Percentiles rank a stretch among this genome's conserved stretches.
phyloP scores from a whole-genome alignment of 2,113 vertebrate genomes.

The Oreochromis tanganicae region DNA sequence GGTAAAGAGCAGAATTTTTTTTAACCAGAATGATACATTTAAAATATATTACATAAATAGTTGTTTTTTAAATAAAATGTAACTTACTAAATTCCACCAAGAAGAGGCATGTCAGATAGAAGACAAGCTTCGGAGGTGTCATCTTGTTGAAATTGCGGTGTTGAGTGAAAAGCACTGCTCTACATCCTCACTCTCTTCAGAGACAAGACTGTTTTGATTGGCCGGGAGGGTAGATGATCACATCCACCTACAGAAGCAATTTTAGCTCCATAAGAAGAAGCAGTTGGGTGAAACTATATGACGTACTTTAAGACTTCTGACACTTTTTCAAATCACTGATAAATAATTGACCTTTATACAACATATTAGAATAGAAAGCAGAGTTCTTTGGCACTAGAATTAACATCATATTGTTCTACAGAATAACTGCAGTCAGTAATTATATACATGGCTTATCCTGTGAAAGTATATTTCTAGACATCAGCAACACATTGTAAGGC shows the following conservation, averaged over 20 bases:
- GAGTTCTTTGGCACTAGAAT: not conserved
- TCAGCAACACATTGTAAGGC: not conserved
- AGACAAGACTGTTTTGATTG: not conserved
- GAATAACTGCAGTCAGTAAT: not conserved
- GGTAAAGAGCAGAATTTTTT: not conserved
- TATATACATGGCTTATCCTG: not conserved
- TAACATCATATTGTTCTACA: not conserved
- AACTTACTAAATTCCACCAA: not conserved
- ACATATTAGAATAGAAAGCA: not conserved
- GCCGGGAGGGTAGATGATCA: not conserved
- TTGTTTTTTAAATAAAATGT: not conserved
- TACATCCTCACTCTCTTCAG: not conserved
- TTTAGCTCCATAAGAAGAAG: rapidly evolving
- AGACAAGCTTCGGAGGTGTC: not conserved
- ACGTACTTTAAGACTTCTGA: not conserved
- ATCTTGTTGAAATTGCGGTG: not conserved
- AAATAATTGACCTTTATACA: rapidly evolving
- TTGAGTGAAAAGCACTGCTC: not conserved
- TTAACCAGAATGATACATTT: not conserved
- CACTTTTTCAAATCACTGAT: not conserved
- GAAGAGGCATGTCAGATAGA: not conserved
- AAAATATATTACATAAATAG: not conserved
- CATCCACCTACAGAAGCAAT: not conserved
- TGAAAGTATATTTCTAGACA: not conserved
- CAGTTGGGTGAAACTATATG: not conserved